phyloP scores from a whole-genome alignment of 2,797 vertebrate species.

The Malacoraja senta region DNA sequence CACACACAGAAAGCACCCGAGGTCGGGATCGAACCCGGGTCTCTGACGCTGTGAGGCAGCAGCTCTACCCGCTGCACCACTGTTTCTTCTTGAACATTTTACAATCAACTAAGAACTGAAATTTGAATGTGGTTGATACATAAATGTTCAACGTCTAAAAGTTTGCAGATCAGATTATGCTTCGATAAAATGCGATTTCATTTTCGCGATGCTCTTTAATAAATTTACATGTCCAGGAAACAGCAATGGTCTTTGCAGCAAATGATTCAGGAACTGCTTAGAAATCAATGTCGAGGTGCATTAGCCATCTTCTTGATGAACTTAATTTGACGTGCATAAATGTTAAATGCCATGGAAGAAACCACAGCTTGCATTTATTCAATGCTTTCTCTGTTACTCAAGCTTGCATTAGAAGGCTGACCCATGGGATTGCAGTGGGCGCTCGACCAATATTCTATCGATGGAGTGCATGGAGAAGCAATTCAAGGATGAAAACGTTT shows the following conservation, averaged over 20 bases:
- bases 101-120: too few species aligned
- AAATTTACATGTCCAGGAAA: not conserved
- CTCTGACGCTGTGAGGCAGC: too few species aligned
- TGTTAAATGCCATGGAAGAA: slow-evolving; percentile 14
- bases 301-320: slow-evolving; percentile 27
- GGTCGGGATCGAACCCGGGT: too few species aligned
- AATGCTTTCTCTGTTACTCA: slow-evolving; percentile 25
- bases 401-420: not conserved
- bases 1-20: too few species aligned
- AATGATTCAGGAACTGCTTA: not conserved
- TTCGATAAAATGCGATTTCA: not conserved
- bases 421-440: not conserved
- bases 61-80: too few species aligned
- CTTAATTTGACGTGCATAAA: slow-evolving; percentile 16
- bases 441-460: not conserved
- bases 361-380: slow-evolving; percentile 11
- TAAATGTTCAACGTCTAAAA: too few species aligned
- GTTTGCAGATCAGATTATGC: too few species aligned
- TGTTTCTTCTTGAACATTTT: too few species aligned
- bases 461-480: slow-evolving; percentile 20
- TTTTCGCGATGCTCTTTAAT: not conserved
- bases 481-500: slow-evolving; percentile 12
- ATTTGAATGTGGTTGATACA: too few species aligned
- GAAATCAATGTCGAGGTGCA: slow-evolving; percentile 19
- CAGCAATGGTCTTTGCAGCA: not conserved